Base-by-base conservation (phyloP, 2,113 vertebrate species). In the Nesoenas mayeri region DNA sequence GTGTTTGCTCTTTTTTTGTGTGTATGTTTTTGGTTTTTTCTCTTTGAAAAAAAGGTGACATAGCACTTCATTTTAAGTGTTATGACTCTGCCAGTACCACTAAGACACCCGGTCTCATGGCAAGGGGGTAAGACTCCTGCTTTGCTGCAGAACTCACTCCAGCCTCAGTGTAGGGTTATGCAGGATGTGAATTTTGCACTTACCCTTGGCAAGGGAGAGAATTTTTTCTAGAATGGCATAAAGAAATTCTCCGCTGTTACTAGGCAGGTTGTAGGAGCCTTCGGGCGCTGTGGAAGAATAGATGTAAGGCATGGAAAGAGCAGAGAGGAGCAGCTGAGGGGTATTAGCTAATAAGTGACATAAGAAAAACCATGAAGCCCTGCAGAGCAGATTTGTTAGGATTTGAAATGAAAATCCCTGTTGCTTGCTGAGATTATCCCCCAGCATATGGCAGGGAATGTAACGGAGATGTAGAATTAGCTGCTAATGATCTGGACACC, bases 391-490 rank as follows among this genome's bases (percentile, higher is more conserved):
- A 97, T 97, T 95, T 96, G 79, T 65, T 94, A 29, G 96, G 85
- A 96, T 95, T 96, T 96, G 95, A 89, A 69, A 95, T 75, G 77
- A 94, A 96, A 97, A 97, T 93, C 93, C 93, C 53, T 66, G 57
- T 94, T 67, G 61, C 61, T 95, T 79, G 75, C 50, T 58, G 85
- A 90, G 93, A 95, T 96, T 91, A 96, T 96, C 88, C 44, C 79
- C 57, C 72, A 86, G 72, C 93, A 94, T 94, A 93, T 94, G 95
- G 90, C 85, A 91, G 92, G 44, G 92, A 92, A 42, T 58, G 88
- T 79, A 88, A 84, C 24, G 60, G 93, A 94, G 85, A 93, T 58
- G 26, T 21, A 80, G 65, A 88, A 96, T 96, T 96, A 94, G 90
- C 92, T 93, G 77, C 79, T 95, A 87, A 96, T 94, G 95, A 95